These are phyloP conservation scores for Aphaenogaster ashmeadi DNA, from an alignment of 1,140 invertebrate genomes.

Conservation along the genomic window DNA sequence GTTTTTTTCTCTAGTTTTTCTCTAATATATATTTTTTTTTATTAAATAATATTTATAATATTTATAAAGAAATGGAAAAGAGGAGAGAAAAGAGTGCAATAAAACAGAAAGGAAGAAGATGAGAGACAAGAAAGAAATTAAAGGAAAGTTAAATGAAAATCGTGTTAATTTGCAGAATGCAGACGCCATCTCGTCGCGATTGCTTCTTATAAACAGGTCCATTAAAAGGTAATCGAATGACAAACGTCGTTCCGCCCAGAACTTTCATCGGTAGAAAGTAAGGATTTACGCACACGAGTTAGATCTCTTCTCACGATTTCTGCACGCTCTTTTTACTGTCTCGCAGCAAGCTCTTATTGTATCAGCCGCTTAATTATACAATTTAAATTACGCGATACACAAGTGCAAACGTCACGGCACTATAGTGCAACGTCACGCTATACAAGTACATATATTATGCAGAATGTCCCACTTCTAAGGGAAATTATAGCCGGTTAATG, in stretches of 20 bases:
- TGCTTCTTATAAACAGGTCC: not conserved
- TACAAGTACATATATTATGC: not conserved
- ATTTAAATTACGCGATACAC: not conserved
- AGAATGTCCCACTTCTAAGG: not conserved
- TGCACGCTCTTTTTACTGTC: not conserved
- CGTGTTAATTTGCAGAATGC: not conserved
- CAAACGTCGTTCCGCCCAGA: not conserved
- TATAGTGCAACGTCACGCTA: not conserved
- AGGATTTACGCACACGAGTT: not conserved
- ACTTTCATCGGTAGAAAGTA: constrained; percentile 43
- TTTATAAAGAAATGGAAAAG: too few species aligned
- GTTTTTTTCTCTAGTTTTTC: not conserved
- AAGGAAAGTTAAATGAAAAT: not conserved
- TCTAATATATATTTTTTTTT: not conserved
- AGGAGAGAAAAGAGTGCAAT: not conserved
- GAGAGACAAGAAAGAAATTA: not conserved
- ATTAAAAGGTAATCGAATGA: not conserved
- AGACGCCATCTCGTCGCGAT: not conserved
- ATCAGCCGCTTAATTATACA: constrained; percentile 16
- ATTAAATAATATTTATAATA: not conserved
- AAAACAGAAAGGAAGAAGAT: not conserved
- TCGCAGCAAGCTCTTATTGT: not conserved
- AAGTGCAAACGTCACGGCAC: constrained; percentile 20
- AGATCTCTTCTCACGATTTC: constrained; percentile 25
- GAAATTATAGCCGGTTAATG: not conserved